Conservation (phyloP, 2,797 vertebrate genomes). For the Ctenosaura bakeri region DNA sequence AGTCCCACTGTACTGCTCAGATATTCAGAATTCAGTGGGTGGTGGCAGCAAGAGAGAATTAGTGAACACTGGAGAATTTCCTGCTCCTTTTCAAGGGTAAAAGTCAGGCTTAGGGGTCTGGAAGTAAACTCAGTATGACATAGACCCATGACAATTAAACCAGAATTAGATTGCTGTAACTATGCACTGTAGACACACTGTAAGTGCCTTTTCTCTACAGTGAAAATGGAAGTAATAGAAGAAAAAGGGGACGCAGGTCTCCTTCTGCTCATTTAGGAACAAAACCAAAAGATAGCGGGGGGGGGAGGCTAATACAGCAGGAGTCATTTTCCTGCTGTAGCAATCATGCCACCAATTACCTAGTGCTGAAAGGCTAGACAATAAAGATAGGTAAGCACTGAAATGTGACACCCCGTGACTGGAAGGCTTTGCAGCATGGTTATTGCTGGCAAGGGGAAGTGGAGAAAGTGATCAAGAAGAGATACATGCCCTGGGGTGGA, state of each 20-base stretch:
- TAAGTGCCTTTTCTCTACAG: neutral
- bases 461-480: neutral
- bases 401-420: neutral
- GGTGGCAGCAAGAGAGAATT: too few species aligned
- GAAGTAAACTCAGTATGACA: too few species aligned
- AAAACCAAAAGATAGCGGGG: fast-evolving
- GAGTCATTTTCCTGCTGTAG: neutral
- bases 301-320: neutral
- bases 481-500: neutral
- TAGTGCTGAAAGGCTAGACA: neutral
- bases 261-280: neutral
- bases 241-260: neutral
- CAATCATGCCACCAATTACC: neutral
- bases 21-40: too few species aligned
- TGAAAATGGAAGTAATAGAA: neutral
- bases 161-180: too few species aligned
- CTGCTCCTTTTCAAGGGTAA: too few species aligned
- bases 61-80: too few species aligned
- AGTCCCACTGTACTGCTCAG: too few species aligned
- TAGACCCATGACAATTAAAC: too few species aligned
- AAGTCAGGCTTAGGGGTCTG: too few species aligned
- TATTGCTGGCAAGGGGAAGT: neutral
- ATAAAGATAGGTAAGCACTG: neutral
- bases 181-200: too few species aligned
- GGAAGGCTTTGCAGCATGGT: neutral